Base-by-base conservation (phyloP, 2,888 invertebrate genomes). In the Fabriciana adippe region DNA sequence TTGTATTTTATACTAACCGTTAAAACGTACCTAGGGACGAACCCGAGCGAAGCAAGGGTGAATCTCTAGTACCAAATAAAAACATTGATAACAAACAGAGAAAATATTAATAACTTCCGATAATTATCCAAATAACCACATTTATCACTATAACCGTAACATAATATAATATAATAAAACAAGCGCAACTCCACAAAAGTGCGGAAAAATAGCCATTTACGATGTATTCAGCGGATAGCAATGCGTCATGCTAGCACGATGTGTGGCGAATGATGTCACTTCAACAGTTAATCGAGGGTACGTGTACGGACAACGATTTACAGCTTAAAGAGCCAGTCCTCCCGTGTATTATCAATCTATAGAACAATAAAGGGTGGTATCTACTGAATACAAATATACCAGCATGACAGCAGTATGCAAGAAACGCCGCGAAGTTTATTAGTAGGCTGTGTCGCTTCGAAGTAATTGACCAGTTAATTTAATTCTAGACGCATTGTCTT, bases 391-490 rank as follows among this genome's bases (percentile, higher is more conserved):
- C 85, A 83, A 90, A 92, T 91, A 86, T 41, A 8, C 35, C 35
- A 89, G 84, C 81, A 83, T 83, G 85, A 8, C 35, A 41, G 35
- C 78, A 82, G 90, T 89, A 91, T 90, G 86, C 92, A 88, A 81
- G 83, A 80, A 79, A 82, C 87, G 85, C 83, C 83, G 86, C 87
- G 81, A 82, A 84, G 83, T 87, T 86, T 87, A 91, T 91, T 90
- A 90, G 92, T 90, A 91, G 81, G 85, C 91, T 80, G 79, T 81
- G 76, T 85, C 81, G 80, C 85, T 81, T 79, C 86, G 90, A 86
- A 91, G 92, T 90, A 92, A 92, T 92, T 90, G 92, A 92, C 92
- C 92, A 90, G 88, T 87, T 92, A 89, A 92, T 92, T 87, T 90
- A 87, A 92, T 92, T 91, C 92, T 86, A 90, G 79, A 78, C 90